Percentiles rank a stretch among this genome's conserved stretches.
Evolutionary conservation across 2,888 invertebrate genomes (phyloP).

Genomic region (Pristionchus exspectatus): DNA sequence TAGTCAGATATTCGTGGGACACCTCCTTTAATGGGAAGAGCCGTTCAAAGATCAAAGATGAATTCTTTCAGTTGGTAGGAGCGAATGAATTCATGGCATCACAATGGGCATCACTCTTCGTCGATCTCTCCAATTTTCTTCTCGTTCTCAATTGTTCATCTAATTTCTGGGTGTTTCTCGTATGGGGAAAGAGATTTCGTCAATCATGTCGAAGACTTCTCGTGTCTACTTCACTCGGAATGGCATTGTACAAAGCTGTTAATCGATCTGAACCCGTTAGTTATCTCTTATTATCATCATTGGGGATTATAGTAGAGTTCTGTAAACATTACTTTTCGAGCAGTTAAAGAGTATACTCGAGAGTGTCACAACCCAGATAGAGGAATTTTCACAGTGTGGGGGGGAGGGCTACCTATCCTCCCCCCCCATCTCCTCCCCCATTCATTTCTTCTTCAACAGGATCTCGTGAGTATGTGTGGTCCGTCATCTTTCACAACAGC

Average conservation of each 20-base stretch:
- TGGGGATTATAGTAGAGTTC: not conserved
- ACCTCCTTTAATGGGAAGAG: not conserved
- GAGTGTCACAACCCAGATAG: no score
- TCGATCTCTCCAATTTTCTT: constrained; percentile 76
- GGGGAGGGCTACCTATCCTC: no score
- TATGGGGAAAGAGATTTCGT: constrained; percentile 74
- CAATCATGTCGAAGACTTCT: constrained; percentile 50
- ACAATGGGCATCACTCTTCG: constrained; percentile 75
- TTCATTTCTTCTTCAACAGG: constrained; percentile 54
- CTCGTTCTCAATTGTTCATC: constrained; percentile 77
- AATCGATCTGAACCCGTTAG: constrained; percentile 53
- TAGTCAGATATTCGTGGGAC: no score
- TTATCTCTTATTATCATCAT: constrained; percentile 24
- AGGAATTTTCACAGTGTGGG: no score
- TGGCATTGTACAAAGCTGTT: constrained; percentile 42
- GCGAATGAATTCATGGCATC: constrained; percentile 72
- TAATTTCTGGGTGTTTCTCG: constrained; percentile 77
- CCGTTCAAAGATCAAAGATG: not conserved
- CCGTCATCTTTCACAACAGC: constrained; percentile 68
- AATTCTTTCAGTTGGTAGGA: constrained; percentile 72
- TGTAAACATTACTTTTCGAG: not conserved
- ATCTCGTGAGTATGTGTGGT: constrained; percentile 60
- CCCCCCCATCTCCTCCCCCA: not conserved
- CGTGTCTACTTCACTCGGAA: not conserved
- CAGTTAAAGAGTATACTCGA: not conserved